These are phyloP conservation scores for Byasa hedistus DNA, from an alignment of 2,888 invertebrate species.

Conservation along the genomic window DNA sequence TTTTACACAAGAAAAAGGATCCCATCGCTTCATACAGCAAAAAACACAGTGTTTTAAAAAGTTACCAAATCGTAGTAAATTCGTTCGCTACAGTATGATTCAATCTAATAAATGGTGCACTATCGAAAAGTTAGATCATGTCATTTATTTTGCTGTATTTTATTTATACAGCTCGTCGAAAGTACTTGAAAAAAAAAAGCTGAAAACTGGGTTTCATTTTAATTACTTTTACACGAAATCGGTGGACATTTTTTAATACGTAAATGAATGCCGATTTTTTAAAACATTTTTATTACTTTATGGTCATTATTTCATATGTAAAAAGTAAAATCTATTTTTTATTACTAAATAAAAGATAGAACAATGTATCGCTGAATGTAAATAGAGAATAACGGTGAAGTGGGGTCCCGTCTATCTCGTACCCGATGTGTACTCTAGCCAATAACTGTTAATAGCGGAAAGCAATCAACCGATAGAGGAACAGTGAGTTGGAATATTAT, in stretches of 20 bases:
- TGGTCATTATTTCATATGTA: no score
- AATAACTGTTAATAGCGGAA: slow-evolving; percentile 39
- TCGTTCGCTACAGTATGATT: slow-evolving; percentile 20
- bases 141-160: slow-evolving; percentile 24
- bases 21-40: no score
- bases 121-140: slow-evolving; percentile 25
- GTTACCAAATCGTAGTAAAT: slow-evolving; percentile 24
- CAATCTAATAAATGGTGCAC: slow-evolving; percentile 26
- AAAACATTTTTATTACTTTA: background rate
- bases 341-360: background rate
- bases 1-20: no score
- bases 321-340: no score
- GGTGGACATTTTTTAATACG: background rate
- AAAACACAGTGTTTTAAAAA: slow-evolving; percentile 20
- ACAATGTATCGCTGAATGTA: slow-evolving; percentile 14
- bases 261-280: background rate
- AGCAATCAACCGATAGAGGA: slow-evolving; percentile 40
- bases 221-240: background rate
- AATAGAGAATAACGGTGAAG: slow-evolving; percentile 14
- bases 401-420: slow-evolving; percentile 3
- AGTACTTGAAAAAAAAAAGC: background rate
- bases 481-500: slow-evolving; percentile 51
- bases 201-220: background rate
- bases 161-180: slow-evolving; percentile 16
- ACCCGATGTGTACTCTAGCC: slow-evolving; percentile 23